These are phyloP conservation scores for Limnephilus auricula DNA, from an alignment of 2,888 invertebrate species.

Conservation along the genomic window DNA sequence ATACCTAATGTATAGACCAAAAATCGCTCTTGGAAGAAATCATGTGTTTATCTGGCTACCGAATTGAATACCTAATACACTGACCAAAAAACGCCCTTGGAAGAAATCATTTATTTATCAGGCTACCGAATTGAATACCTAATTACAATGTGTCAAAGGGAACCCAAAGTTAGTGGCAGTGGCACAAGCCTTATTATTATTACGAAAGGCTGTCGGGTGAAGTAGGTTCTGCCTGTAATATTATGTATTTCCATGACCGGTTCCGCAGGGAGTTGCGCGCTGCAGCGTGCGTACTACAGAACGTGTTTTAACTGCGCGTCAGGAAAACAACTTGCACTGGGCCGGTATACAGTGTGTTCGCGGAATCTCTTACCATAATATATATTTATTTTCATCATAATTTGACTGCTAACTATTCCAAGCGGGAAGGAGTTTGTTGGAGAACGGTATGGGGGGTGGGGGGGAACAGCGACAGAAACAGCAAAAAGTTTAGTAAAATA, in stretches of 20 bases:
- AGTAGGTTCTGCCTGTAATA: not conserved
- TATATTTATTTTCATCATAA: not conserved
- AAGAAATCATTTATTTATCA: not conserved
- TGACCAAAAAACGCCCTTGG: not conserved
- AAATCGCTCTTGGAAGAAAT: not conserved
- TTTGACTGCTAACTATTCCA: not conserved
- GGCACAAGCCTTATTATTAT: constrained; percentile 38
- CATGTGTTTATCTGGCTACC: not conserved
- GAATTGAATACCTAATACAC: constrained; percentile 25
- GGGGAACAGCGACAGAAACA: no score
- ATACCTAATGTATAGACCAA: constrained; percentile 18
- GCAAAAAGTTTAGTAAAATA: no score
- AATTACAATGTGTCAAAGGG: constrained; percentile 26
- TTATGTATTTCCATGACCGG: constrained; percentile 40
- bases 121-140: constrained; percentile 13
- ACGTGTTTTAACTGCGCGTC: constrained; percentile 60
- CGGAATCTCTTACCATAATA: not conserved
- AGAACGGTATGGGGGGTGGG: no score
- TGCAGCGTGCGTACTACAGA: constrained; percentile 52
- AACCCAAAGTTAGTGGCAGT: constrained; percentile 21
- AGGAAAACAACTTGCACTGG: constrained; percentile 47
- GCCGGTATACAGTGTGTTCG: not conserved
- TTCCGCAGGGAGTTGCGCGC: constrained; percentile 24
- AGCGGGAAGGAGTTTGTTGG: no score
- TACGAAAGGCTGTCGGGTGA: constrained; percentile 32